These are phyloP conservation scores for Bolinopsis microptera DNA, from an alignment of 37 sponge, comb jelly and placozoan genomes.

Conservation along the genomic window DNA sequence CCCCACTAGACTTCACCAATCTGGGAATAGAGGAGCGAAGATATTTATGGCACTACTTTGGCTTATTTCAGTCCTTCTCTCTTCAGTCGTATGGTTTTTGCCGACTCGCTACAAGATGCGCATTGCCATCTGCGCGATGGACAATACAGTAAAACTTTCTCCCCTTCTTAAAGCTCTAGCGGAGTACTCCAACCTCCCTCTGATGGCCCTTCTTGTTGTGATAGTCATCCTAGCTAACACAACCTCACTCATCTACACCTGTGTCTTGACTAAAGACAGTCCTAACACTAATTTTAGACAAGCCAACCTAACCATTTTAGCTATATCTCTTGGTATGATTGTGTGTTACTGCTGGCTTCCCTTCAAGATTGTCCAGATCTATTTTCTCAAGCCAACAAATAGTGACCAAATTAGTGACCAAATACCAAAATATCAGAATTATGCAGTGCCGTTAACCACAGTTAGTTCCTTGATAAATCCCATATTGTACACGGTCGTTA, in stretches of 20 bases:
- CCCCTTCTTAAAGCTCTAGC: not conserved
- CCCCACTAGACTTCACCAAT: not conserved
- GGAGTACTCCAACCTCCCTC: not conserved
- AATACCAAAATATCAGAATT: too few species aligned
- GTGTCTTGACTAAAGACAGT: not conserved
- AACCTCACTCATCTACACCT: not conserved
- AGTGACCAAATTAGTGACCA: not conserved
- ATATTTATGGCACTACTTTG: not conserved
- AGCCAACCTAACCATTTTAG: not conserved
- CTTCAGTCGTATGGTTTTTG: not conserved
- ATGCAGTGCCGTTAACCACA: not conserved
- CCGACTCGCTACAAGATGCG: not conserved
- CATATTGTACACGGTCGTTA: not conserved
- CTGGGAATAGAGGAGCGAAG: not conserved
- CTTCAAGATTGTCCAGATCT: not conserved
- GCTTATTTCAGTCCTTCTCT: not conserved
- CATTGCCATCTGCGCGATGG: not conserved
- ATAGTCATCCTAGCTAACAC: not conserved
- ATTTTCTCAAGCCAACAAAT: not conserved
- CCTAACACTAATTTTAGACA: not conserved
- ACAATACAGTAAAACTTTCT: not conserved
- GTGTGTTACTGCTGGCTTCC: slow-evolving; percentile 14
- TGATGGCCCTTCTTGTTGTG: not conserved
- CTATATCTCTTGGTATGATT: not conserved
- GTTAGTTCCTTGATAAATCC: not conserved